phyloP scores from a whole-genome alignment of 2,797 vertebrate species.

The Pelobates cultripes region DNA sequence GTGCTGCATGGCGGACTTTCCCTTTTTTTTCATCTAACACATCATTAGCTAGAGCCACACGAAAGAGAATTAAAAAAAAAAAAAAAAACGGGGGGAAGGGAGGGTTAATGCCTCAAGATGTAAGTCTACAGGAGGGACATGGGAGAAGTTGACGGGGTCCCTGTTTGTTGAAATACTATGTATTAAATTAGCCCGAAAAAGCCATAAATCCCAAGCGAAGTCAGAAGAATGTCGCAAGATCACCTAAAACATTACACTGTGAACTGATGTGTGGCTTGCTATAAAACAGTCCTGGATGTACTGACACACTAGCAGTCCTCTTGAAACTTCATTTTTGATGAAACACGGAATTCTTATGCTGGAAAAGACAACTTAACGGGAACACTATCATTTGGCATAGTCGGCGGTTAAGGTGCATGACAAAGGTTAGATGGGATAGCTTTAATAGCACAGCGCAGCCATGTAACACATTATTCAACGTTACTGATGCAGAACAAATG shows the following conservation, averaged over 20 bases:
- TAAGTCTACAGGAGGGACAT: constrained; percentile 84
- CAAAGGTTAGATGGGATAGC: too few species aligned
- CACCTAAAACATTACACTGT: constrained; percentile 97
- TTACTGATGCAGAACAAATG: too few species aligned
- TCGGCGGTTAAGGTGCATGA: too few species aligned
- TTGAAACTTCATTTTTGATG: too few species aligned
- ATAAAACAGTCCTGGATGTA: not conserved
- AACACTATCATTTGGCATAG: too few species aligned
- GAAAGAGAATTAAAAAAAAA: constrained; percentile 79
- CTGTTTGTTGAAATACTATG: constrained; percentile 91
- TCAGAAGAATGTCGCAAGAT: constrained; percentile 96
- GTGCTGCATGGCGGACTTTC: constrained; percentile 83
- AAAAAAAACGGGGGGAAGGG: constrained; percentile 59
- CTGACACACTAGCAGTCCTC: too few species aligned
- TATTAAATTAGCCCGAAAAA: constrained; percentile 92
- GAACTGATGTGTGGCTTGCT: not conserved
- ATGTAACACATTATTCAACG: too few species aligned
- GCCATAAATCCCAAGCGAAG: constrained; percentile 96
- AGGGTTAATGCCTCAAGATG: constrained; percentile 89
- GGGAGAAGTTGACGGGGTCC: constrained; percentile 83
- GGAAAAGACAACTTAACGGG: too few species aligned
- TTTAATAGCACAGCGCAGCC: too few species aligned
- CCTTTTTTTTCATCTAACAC: constrained; percentile 74
- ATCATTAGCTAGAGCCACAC: constrained; percentile 94
- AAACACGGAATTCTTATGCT: too few species aligned